Evolutionary conservation across 2,888 invertebrate species (phyloP), one percentile per base, ranked within the genome.

Genomic region (Drosophila formosana): DNA sequence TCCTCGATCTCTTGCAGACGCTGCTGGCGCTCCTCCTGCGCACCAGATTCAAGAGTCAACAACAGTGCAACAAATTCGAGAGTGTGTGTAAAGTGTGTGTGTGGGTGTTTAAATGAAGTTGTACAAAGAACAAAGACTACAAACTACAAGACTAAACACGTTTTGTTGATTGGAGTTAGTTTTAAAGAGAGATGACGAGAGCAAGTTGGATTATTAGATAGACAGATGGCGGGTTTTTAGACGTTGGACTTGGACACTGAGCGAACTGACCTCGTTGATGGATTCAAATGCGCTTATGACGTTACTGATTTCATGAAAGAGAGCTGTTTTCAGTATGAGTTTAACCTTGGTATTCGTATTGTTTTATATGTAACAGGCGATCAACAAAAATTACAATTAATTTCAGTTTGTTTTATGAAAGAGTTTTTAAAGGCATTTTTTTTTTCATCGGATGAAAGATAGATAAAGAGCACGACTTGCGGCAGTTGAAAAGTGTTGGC

Each of bases 1-100:
- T 93, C 92, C 92, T 95, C 94, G 78, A 96, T 96, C 87, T 97
- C 96, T 93, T 96, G 94, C 86, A 96, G 94, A 78, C 96, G 95
- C 77, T 95, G 95, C 89, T 95, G 95, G 72, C 96, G 94, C 91
- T 96, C 96, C 94, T 96, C 95, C 94, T 96, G 83, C 75, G 80
- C 83, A 73, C 67, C 83, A 83, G 78, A 82, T 55, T 70, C 61
- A 26, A 75, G 52, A 68, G 67, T 78, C 79, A 78, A 78, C 39
- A 13, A 49, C 28, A 67, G 25, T 50, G 49, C 46, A 32, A 57
- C 60, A 65, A 75, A 46, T 56, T 58, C 63, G 74, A 61, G 65
- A 41, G 55, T 51, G 45, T 60, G 52, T 72, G 26, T 72, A 49
- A 50, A 28, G 28, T 26, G 4, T 55, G 30, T 43, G 26, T 45